Evolutionary conservation across 2,888 invertebrate genomes (phyloP).

Genomic region (Toxonevra muliebris): DNA sequence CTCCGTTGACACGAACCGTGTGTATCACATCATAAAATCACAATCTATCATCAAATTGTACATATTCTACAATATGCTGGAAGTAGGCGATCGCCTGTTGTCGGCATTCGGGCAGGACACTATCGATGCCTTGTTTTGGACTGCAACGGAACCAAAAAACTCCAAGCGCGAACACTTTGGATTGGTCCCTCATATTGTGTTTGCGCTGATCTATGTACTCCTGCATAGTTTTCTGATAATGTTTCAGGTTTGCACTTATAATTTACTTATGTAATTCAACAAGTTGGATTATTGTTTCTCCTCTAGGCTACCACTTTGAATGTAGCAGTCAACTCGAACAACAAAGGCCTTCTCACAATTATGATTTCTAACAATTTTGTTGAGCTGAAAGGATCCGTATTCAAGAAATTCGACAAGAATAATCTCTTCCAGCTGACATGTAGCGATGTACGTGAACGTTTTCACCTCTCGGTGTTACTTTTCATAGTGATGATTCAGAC

Average conservation of each 20-base stretch:
- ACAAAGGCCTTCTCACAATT: constrained; percentile 95
- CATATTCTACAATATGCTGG: constrained; percentile 99
- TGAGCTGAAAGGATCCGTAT: constrained; percentile 98
- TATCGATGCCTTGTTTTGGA: constrained; percentile 98
- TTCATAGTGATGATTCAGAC: constrained; percentile 96
- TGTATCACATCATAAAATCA: constrained; percentile 96
- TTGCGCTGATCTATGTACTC: constrained; percentile 92
- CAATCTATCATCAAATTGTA: constrained; percentile 99
- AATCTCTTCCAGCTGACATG: constrained; percentile 98
- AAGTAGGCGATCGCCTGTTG: constrained; percentile 94
- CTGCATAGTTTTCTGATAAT: constrained; percentile 88
- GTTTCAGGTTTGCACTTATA: constrained; percentile 87
- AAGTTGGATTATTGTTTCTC: background rate
- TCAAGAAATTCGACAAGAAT: constrained; percentile 99
- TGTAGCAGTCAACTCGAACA: constrained; percentile 99
- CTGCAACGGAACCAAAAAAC: constrained; percentile 93
- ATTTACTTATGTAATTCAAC: background rate
- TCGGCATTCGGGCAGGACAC: constrained; percentile 98
- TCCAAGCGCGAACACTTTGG: constrained; percentile 85
- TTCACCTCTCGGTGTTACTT: constrained; percentile 90
- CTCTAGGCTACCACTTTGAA: constrained; percentile 95
- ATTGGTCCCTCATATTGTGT: constrained; percentile 87
- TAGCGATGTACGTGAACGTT: constrained; percentile 96
- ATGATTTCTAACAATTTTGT: constrained; percentile 99
- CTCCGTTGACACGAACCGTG: constrained; percentile 95